phyloP scores from a whole-genome alignment of 37 sponge, comb jelly and placozoan species.

The Hormiphora californensis region DNA sequence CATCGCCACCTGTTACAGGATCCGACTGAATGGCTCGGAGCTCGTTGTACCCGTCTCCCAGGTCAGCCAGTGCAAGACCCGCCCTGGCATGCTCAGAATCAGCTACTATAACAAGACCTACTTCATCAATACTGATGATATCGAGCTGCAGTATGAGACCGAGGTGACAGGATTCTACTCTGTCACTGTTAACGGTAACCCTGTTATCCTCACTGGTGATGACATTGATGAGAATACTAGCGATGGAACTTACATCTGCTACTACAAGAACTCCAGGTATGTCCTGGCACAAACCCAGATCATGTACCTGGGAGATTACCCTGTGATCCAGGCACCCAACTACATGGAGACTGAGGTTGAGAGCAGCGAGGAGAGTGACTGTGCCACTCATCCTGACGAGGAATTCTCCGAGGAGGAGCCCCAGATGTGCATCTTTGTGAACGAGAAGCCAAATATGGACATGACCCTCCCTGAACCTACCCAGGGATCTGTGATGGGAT shows the following conservation, averaged over 20 bases:
- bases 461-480: conserved; percentile 10
- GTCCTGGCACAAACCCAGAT: conserved; percentile 21
- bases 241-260: background rate
- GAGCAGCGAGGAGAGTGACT: background rate
- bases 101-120: conserved; percentile 11
- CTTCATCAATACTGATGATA: background rate
- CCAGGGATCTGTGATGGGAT: conserved; percentile 12
- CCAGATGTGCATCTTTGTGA: conserved; percentile 22
- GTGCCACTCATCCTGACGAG: background rate
- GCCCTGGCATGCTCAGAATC: background rate
- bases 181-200: conserved; percentile 4
- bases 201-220: conserved; percentile 19
- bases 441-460: conserved; percentile 31
- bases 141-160: conserved; percentile 7
- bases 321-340: conserved; percentile 14
- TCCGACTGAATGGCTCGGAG: conserved; percentile 17
- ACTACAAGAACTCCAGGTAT: conserved; percentile 24
- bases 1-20: conserved; percentile 8
- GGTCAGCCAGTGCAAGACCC: conserved; percentile 29
- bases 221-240: background rate
- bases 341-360: background rate
- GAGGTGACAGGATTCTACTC: conserved; percentile 14
- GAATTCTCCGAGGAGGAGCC: conserved; percentile 7
- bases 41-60: background rate
- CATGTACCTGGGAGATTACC: conserved; percentile 27